phyloP scores from a whole-genome alignment of 2,113 vertebrate species.

The Pachyramphus minor region DNA sequence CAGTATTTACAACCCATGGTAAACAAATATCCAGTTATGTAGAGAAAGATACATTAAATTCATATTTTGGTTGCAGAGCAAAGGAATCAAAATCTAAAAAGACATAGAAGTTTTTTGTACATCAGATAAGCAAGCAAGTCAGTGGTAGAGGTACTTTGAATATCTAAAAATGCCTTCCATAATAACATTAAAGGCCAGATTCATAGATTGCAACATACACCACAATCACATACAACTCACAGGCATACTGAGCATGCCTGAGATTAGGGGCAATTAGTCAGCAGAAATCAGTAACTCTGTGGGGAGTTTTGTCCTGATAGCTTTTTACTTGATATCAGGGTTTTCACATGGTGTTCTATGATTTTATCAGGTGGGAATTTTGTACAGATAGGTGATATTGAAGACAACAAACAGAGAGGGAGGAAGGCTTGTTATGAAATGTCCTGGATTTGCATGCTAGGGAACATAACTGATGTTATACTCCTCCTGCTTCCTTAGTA shows the following conservation, averaged over 20 bases:
- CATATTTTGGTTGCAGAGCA: not conserved
- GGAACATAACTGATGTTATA: not conserved
- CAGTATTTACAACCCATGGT: not conserved
- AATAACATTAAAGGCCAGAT: not conserved
- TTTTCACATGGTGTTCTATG: not conserved
- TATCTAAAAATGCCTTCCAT: not conserved
- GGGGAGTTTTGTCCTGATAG: not conserved
- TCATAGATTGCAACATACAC: not conserved
- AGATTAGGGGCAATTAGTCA: not conserved
- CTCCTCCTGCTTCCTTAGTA: not conserved
- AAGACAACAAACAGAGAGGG: not conserved
- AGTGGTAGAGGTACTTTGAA: not conserved
- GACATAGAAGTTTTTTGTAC: not conserved
- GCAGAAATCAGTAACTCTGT: not conserved
- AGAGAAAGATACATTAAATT: not conserved
- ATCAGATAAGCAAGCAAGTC: not conserved
- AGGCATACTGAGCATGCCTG: not conserved
- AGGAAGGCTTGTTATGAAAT: not conserved
- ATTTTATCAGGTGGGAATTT: slow-evolving; percentile 9
- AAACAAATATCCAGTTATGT: not conserved
- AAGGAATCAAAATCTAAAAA: not conserved
- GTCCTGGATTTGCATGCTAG: not conserved
- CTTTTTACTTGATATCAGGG: not conserved
- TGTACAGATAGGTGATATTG: not conserved
- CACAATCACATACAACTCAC: not conserved